phyloP scores from a whole-genome alignment of 2,888 invertebrate species.

The Cheilosia pagana region DNA sequence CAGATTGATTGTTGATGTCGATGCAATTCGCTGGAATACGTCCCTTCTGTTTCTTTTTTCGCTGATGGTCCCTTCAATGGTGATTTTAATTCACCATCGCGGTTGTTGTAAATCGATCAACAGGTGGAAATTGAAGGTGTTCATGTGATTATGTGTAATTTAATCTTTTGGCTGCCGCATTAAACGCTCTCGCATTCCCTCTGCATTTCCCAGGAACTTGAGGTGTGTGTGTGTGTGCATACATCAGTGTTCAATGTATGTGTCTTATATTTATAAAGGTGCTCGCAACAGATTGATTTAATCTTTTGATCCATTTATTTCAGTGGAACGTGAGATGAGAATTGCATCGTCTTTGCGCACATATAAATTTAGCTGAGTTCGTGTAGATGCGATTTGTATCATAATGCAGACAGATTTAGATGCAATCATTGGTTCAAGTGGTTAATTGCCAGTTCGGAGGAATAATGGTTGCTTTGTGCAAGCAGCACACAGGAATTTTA shows the following conservation, averaged over 20 bases:
- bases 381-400: constrained; percentile 51
- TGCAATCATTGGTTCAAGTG: constrained; percentile 61
- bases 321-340: constrained; percentile 46
- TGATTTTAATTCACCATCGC: constrained; percentile 40
- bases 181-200: constrained; percentile 42
- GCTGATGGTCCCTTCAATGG: background rate
- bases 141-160: constrained; percentile 63
- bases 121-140: constrained; percentile 64
- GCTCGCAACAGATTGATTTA: constrained; percentile 41
- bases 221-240: constrained; percentile 16
- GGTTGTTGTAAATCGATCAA: constrained; percentile 47
- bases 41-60: background rate
- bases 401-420: constrained; percentile 59
- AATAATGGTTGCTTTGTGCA: constrained; percentile 21
- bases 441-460: constrained; percentile 50
- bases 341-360: constrained; percentile 23
- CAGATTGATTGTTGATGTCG: constrained; percentile 37
- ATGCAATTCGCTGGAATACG: constrained; percentile 37
- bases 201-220: background rate
- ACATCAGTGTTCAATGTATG: constrained; percentile 11
- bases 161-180: constrained; percentile 58
- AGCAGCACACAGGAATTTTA: constrained; percentile 15
- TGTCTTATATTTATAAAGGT: background rate
- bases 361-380: constrained; percentile 42
- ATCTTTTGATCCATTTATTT: constrained; percentile 64